Percentiles rank a stretch among this genome's conserved stretches.
phyloP scores from a whole-genome alignment of 2,888 invertebrate species.

The Chrysolina haemoptera region DNA sequence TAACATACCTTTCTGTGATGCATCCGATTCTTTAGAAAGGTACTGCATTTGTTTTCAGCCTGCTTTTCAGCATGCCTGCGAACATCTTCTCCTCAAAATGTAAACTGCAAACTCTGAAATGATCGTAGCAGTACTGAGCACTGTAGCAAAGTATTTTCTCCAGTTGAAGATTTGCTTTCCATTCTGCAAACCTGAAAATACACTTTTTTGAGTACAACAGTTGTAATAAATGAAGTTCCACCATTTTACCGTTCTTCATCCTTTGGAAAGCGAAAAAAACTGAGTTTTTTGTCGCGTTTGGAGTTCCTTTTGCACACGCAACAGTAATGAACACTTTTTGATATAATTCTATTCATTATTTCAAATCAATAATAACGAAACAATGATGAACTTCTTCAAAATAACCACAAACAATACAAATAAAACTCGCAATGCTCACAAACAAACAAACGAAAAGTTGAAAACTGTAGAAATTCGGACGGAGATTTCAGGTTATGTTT shows the following conservation, averaged over 20 bases:
- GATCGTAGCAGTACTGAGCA: conserved; percentile 21
- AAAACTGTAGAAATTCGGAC: no score
- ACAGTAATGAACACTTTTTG: no score
- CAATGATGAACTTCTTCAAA: no score
- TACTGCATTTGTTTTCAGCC: conserved; percentile 7
- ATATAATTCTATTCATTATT: no score
- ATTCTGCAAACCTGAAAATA: conserved; percentile 12
- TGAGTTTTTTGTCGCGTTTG: no score
- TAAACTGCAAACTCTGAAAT: conserved; percentile 16
- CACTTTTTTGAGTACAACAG: background rate
- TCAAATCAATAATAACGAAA: no score
- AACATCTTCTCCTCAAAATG: conserved; percentile 21
- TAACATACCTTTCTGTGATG: no score
- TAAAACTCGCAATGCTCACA: no score
- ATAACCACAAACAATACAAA: no score
- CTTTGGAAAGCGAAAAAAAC: conserved; percentile 4
- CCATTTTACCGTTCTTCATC: conserved; percentile 9
- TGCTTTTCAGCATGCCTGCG: conserved; percentile 17
- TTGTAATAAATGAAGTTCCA: background rate
- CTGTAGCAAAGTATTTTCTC: conserved; percentile 10
- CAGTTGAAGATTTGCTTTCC: conserved; percentile 23
- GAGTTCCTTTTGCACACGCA: no score
- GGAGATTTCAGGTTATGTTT: no score
- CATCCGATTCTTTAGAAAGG: background rate
- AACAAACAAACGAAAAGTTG: no score